Evolutionary conservation across 2,888 invertebrate species (phyloP), one percentile per base, ranked within the genome.

Genomic region (Acleris holmiana): DNA sequence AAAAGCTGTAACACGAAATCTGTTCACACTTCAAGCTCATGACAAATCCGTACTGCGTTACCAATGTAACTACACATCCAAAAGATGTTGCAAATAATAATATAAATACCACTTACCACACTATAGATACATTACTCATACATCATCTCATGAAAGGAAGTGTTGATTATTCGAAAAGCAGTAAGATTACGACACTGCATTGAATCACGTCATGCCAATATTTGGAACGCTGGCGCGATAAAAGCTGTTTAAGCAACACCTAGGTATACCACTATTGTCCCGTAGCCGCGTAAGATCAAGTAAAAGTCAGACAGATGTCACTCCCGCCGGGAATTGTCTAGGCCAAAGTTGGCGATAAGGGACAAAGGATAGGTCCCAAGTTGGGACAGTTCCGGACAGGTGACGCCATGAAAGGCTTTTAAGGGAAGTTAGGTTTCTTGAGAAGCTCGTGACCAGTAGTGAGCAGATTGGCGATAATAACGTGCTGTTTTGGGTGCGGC

Each of bases 221-320:
- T 19, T 35, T 19, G 7, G 21, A 53, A 3, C 35, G 15, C 6
- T 17, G 8, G 51, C 25, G 29, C 18, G 8, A 29, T 25, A 25
- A 35, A 18, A 25, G 51, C 18, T 18, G 29, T 51, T 18, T 29
- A 23, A 19, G 19, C 49, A 25, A 35, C 25, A 6, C 25, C 17
- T 47, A n/a, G n/a, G n/a, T n/a, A 18, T 18, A 47, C 29, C 53
- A 53, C 40, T 15, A 18, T 47, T 29, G 53, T 53, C 35, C 7
- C 19, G 53, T 19, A 19, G 18, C 29, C 18, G 40, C 40, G 21
- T 55, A 55, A 55, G 55, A 55, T 54, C 25, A 48, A 55, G 54
- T 55, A 60, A 65, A 65, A 65, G 64, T 64, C 58, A 65, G 59
- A 65, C 65, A 65, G 59, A 19, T 55, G 53, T 64, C 64, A 64